These are phyloP conservation scores for Melanaphis sacchari DNA, from an alignment of 1,140 invertebrate genomes.

Conservation along the genomic window DNA sequence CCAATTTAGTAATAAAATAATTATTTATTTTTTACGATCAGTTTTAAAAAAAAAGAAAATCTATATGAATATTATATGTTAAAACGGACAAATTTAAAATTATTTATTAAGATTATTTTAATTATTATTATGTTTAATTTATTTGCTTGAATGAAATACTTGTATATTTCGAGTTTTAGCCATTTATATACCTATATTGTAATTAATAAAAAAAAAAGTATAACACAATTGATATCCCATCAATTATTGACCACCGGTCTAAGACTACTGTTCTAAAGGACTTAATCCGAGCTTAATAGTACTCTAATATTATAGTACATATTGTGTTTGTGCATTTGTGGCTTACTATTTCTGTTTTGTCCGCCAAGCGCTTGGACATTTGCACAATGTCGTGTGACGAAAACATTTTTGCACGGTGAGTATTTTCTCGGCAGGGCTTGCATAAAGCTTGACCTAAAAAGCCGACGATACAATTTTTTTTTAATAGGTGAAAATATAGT, in stretches of 20 bases:
- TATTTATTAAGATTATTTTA: too few species aligned
- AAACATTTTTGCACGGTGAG: constrained; percentile 78
- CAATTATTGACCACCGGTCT: neutral
- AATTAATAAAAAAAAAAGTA: too few species aligned
- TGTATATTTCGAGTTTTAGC: neutral
- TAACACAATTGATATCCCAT: too few species aligned
- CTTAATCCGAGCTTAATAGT: neutral
- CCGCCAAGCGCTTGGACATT: constrained; percentile 74
- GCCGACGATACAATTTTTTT: neutral
- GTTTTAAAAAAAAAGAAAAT: too few species aligned
- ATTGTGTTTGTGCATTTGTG: neutral
- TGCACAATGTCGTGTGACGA: constrained; percentile 75
- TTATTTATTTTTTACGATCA: too few species aligned
- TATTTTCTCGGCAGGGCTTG: constrained; percentile 73
- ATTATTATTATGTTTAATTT: neutral
- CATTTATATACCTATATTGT: neutral
- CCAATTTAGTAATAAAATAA: too few species aligned
- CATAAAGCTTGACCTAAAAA: constrained; percentile 73
- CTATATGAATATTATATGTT: too few species aligned
- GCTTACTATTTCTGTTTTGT: constrained; percentile 69
- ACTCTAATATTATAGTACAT: neutral
- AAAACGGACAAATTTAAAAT: too few species aligned
- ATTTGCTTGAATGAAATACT: neutral
- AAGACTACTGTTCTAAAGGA: neutral
- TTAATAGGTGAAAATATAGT: neutral